A percentile compares a stretch with the other conserved stretches of the same genome.
Conservation (phyloP, 2,888 invertebrate species). For the Cataglyphis altisquamis region DNA sequence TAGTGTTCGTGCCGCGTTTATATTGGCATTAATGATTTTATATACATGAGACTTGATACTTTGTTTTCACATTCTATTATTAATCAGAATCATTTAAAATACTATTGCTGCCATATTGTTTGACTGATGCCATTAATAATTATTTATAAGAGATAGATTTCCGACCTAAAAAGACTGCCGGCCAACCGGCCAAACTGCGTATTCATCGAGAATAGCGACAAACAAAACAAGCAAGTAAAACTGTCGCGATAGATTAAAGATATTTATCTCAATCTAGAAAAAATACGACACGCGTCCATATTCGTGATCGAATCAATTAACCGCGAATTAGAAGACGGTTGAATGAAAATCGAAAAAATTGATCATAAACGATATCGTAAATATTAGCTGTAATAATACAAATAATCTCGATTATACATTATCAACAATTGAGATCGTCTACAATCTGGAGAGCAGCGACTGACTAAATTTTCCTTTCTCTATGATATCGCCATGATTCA, state of each 20-base stretch:
- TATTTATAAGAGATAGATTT: slow-evolving; percentile 58
- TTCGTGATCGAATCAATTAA: slow-evolving; percentile 27
- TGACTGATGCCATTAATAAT: slow-evolving; percentile 47
- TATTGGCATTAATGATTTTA: slow-evolving; percentile 58
- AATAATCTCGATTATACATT: background rate
- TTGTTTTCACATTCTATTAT: slow-evolving; percentile 62
- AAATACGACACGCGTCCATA: slow-evolving; percentile 28
- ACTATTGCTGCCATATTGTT: slow-evolving; percentile 33
- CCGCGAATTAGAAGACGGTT: slow-evolving; percentile 17
- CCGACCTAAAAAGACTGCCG: slow-evolving; percentile 75
- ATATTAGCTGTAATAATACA: background rate
- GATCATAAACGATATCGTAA: slow-evolving; percentile 9
- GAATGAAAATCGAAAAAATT: slow-evolving; percentile 7
- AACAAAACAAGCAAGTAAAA: slow-evolving; percentile 34
- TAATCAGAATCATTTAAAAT: slow-evolving; percentile 55
- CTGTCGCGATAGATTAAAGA: slow-evolving; percentile 32
- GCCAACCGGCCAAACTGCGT: slow-evolving; percentile 62
- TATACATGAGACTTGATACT: slow-evolving; percentile 69
- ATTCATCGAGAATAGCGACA: slow-evolving; percentile 59
- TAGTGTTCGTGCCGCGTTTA: slow-evolving; percentile 9
- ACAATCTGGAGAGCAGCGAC: background rate
- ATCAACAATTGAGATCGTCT: background rate
- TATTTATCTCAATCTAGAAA: slow-evolving; percentile 38
- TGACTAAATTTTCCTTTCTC: slow-evolving; percentile 29
- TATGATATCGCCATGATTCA: background rate